phyloP scores from a whole-genome alignment of 2,797 vertebrate genomes.

The Cephalopachus bancanus region DNA sequence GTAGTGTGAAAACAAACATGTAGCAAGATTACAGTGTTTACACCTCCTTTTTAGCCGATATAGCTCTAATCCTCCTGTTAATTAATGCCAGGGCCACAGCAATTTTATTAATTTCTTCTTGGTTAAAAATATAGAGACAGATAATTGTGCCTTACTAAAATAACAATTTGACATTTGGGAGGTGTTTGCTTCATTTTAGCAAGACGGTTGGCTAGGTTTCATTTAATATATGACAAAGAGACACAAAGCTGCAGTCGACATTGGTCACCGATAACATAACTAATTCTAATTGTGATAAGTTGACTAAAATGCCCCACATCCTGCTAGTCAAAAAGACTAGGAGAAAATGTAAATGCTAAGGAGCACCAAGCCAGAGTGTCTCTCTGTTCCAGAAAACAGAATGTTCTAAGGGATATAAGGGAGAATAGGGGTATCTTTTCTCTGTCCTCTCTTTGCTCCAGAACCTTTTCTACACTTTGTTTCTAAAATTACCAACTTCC shows the following conservation, averaged over 20 bases:
- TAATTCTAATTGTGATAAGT: conserved; percentile 19
- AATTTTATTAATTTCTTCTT: conserved; percentile 76
- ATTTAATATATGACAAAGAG: conserved; percentile 45
- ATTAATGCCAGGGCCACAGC: conserved; percentile 74
- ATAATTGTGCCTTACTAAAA: conserved; percentile 68
- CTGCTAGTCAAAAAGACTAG: not conserved
- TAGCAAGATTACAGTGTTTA: conserved; percentile 71
- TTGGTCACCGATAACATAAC: not conserved
- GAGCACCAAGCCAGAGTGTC: not conserved
- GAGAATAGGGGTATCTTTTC: not conserved
- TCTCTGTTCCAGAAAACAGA: not conserved
- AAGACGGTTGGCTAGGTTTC: not conserved
- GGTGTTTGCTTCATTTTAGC: not conserved
- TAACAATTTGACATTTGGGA: conserved; percentile 78
- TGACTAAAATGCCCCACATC: not conserved
- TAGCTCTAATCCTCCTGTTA: conserved; percentile 76
- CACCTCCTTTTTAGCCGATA: conserved; percentile 58
- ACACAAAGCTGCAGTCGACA: not conserved
- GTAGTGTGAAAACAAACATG: conserved; percentile 77
- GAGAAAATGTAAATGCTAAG: not conserved
- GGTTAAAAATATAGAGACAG: conserved; percentile 76
- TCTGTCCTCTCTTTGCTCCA: not conserved
- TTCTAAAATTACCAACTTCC: not conserved
- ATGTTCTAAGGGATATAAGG: not conserved
- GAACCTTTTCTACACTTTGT: not conserved